Percentiles rank a stretch among this genome's conserved stretches.
Conservation (phyloP, 2,113 vertebrate species). For the Saguinus midas region DNA sequence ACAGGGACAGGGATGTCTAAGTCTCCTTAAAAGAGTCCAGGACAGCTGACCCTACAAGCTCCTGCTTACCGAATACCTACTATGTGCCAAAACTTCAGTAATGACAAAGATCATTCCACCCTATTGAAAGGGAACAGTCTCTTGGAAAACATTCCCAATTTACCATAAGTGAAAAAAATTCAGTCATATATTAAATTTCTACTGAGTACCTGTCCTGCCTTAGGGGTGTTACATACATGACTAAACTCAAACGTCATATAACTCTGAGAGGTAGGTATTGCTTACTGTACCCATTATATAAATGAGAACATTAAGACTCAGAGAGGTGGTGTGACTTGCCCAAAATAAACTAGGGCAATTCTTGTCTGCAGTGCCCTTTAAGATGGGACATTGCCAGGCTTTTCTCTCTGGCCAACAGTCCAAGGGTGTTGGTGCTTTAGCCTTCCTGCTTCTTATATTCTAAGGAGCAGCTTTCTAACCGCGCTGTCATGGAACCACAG, state of each 20-base stretch:
- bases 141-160: neutral
- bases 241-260: neutral
- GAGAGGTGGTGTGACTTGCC: neutral
- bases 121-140: neutral
- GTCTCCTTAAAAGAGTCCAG: neutral
- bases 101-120: neutral
- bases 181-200: neutral
- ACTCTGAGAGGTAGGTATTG: neutral
- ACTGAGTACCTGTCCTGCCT: neutral
- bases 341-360: neutral
- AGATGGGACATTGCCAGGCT: neutral
- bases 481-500: neutral
- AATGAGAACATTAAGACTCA: neutral
- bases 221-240: neutral
- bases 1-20: neutral
- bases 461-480: neutral
- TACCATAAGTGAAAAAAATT: neutral
- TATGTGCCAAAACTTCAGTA: neutral
- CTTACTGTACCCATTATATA: neutral
- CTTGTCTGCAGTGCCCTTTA: neutral
- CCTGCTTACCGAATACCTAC: neutral
- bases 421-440: neutral
- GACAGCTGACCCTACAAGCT: too few species aligned
- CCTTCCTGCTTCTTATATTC: neutral
- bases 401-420: neutral